Conservation (phyloP, 2,113 vertebrate genomes). For the Serinus canaria region DNA sequence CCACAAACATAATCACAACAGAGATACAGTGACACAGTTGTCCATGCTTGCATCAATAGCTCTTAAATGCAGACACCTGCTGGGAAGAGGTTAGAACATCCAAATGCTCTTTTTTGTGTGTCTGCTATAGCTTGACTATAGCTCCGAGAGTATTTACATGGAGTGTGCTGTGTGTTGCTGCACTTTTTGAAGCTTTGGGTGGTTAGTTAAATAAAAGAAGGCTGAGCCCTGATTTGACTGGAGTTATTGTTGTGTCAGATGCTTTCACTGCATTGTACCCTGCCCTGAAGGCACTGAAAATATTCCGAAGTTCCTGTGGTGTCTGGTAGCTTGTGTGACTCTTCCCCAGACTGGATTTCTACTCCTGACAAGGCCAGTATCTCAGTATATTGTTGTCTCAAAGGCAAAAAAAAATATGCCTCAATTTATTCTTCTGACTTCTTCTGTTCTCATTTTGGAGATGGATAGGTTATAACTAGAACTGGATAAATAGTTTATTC, state of each 20-base stretch:
- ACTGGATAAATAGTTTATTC: background rate
- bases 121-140: background rate
- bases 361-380: background rate
- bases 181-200: background rate
- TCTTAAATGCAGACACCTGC: background rate
- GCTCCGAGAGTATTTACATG: fast-evolving
- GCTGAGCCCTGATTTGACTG: background rate
- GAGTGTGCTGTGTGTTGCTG: background rate
- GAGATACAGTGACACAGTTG: background rate
- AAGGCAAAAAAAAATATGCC: background rate
- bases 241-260: background rate
- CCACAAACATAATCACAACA: fast-evolving
- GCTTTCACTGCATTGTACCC: too few species aligned
- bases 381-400: background rate
- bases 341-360: background rate
- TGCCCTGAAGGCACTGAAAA: background rate
- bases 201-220: background rate
- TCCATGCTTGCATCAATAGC: background rate
- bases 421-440: background rate
- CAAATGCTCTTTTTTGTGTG: background rate
- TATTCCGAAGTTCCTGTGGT: background rate
- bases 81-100: background rate
- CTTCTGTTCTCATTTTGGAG: background rate
- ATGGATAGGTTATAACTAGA: background rate
- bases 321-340: background rate